These are phyloP conservation scores for Syngnathus floridae DNA, from an alignment of 2,113 vertebrate species.

Conservation along the genomic window DNA sequence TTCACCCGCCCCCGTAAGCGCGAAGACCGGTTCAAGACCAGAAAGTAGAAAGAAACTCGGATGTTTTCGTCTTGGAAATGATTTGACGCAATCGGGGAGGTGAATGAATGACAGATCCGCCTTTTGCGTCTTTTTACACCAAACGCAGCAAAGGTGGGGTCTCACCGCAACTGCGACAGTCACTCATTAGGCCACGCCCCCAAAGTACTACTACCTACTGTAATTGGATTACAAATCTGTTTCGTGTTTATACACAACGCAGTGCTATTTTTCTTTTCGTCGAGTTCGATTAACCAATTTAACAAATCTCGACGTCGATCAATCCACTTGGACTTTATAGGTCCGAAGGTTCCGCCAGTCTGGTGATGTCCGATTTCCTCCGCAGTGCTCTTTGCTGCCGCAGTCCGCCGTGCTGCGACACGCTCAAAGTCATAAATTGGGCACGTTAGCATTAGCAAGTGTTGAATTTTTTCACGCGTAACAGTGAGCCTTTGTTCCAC, in stretches of 20 bases:
- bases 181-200: background rate
- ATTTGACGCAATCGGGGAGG: too few relatives aligned
- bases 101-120: too few relatives aligned
- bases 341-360: background rate
- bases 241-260: too few relatives aligned
- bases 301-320: too few relatives aligned
- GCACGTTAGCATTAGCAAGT: background rate
- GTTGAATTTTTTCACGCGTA: background rate
- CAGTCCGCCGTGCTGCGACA: background rate
- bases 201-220: background rate
- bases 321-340: too few relatives aligned
- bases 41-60: too few relatives aligned
- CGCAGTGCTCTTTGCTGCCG: background rate
- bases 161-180: background rate
- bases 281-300: too few relatives aligned
- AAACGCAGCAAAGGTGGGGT: too few relatives aligned
- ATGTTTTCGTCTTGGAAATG: too few relatives aligned
- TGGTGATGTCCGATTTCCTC: background rate
- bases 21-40: constrained; percentile 16
- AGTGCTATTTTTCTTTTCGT: too few relatives aligned
- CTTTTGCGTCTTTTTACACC: too few relatives aligned
- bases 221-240: background rate
- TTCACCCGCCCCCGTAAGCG: constrained; percentile 36
- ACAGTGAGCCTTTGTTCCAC: background rate
- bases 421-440: background rate